A percentile compares a stretch with the other conserved stretches of the same genome.
Conservation (phyloP, 2,888 invertebrate species). For the Rhagium mordax region DNA sequence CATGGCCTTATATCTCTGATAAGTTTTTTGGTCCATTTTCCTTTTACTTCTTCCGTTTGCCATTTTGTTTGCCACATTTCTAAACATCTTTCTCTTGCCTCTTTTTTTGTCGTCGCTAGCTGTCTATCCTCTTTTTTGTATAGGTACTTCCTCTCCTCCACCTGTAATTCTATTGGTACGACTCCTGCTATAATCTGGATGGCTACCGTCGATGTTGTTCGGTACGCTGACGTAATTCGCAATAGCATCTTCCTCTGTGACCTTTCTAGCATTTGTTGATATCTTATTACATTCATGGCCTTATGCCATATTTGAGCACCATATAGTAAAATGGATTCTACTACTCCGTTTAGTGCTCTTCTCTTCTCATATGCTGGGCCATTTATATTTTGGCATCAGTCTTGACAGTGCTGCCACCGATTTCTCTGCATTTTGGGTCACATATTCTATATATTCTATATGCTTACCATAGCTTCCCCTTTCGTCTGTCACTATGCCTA, state of each 20-base stretch:
- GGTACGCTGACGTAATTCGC: constrained; percentile 19
- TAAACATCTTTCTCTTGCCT: not conserved
- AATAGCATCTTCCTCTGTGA: constrained; percentile 21
- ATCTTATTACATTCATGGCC: not conserved
- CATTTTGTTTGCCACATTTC: constrained; percentile 33
- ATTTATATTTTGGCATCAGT: constrained; percentile 49
- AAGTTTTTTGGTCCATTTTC: constrained; percentile 34
- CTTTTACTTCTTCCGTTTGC: constrained; percentile 2
- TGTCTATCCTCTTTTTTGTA: not conserved
- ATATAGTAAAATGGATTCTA: constrained; percentile 37
- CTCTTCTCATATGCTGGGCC: constrained; percentile 33
- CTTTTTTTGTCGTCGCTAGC: not conserved
- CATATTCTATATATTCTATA: not conserved
- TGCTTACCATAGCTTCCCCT: not conserved
- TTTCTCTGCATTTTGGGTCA: constrained; percentile 16
- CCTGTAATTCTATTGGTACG: not conserved
- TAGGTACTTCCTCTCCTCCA: not conserved
- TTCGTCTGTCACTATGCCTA: not conserved
- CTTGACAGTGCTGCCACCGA: constrained; percentile 42
- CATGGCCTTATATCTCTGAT: constrained; percentile 39
- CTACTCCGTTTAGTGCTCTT: constrained; percentile 23
- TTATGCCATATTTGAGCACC: constrained; percentile 38
- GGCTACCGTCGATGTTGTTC: constrained; percentile 24
- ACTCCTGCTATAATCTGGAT: not conserved
- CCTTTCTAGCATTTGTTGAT: not conserved